Evolutionary conservation across 2,113 vertebrate species (phyloP).

Genomic region (Micronycteris hirsuta): DNA sequence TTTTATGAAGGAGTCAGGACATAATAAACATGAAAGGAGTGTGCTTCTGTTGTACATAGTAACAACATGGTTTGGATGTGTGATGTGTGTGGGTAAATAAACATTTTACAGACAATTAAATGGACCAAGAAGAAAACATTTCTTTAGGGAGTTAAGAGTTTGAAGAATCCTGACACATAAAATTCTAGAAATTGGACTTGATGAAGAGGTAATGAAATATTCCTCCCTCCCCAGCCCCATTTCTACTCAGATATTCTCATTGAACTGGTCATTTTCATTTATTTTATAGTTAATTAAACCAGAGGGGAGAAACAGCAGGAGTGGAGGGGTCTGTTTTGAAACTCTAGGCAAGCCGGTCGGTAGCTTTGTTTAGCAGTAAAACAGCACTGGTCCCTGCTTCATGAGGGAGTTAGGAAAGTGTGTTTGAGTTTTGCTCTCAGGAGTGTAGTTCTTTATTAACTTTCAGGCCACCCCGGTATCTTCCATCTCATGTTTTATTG

Average conservation of each 20-base stretch:
- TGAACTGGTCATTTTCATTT: conserved; percentile 51
- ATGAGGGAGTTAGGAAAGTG: not conserved
- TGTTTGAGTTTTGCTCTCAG: not conserved
- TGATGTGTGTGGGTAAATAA: not conserved
- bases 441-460: conserved; percentile 21
- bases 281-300: conserved; percentile 46
- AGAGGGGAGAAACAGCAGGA: conserved; percentile 4
- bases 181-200: not conserved
- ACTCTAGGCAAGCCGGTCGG: not conserved
- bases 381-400: not conserved
- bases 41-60: not conserved
- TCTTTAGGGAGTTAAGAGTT: not conserved
- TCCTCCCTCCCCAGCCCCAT: not conserved
- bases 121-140: not conserved
- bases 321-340: not conserved
- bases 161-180: not conserved
- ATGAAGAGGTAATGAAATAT: not conserved
- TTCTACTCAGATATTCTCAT: not conserved
- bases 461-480: not conserved
- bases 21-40: not conserved
- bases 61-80: not conserved
- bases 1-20: not conserved
- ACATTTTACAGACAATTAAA: not conserved
- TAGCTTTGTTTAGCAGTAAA: conserved; percentile 29
- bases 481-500: conserved; percentile 59